Evolutionary conservation across 2,797 vertebrate species (phyloP).

Genomic region (Zenarchopterus dispar): DNA sequence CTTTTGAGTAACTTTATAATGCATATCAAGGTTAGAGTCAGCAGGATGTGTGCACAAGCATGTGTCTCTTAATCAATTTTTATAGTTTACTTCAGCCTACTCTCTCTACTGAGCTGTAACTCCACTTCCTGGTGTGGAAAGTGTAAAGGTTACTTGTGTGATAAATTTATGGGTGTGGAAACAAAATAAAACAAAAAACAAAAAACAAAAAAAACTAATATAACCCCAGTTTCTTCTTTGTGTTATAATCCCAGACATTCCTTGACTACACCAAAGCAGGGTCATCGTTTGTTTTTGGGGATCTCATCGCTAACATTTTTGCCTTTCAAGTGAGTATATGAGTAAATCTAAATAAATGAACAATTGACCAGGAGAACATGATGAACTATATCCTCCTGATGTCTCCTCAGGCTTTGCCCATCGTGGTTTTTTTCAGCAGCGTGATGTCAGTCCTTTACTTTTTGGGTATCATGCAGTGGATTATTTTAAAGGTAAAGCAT

Average conservation of each 20-base stretch:
- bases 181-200: neutral
- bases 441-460: slow-evolving; percentile 95
- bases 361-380: neutral
- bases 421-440: slow-evolving; percentile 96
- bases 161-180: neutral
- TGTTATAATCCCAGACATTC: slow-evolving; percentile 83
- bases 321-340: slow-evolving; percentile 92
- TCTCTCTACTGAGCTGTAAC: neutral
- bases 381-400: slow-evolving; percentile 1
- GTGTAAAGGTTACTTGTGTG: neutral
- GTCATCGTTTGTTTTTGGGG: slow-evolving; percentile 91
- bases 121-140: slow-evolving; percentile 18
- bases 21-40: slow-evolving; percentile 8
- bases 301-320: slow-evolving; percentile 81
- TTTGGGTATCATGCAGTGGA: slow-evolving; percentile 92
- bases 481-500: slow-evolving; percentile 91
- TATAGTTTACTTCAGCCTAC: slow-evolving; percentile 2
- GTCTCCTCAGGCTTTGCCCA: slow-evolving; percentile 86
- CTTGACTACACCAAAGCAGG: slow-evolving; percentile 89
- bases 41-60: neutral
- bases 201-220: neutral
- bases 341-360: neutral
- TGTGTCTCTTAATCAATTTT: slow-evolving; percentile 27
- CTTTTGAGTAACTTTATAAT: slow-evolving; percentile 43
- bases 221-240: neutral